Evolutionary conservation across 2,888 invertebrate genomes (phyloP), one percentile per base, ranked within the genome.

Genomic region (Dryomyza anilis): DNA sequence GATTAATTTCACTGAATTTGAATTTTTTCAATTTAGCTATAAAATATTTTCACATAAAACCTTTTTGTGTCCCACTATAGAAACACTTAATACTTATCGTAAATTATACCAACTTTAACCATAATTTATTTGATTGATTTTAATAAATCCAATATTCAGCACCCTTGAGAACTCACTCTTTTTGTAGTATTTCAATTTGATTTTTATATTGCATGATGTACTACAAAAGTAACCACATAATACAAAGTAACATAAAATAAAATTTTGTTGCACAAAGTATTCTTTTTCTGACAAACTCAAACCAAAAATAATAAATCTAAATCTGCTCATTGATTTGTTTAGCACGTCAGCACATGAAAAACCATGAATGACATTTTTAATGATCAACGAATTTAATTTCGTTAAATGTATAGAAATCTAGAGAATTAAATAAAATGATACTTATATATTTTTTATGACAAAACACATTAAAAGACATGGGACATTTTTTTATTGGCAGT

Each of bases 321-420:
- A 76, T 76, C 76, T 78, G 73, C 71, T 71, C 75, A 75, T 78
- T 72, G 72, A 73, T 72, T 75, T 74, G 78, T 73, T 70, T 68
- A 73, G 73, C 76, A 76, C 76, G 78, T 78, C 74, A 69, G 53
- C 39, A 12, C 16, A 12, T 6, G 43, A 27, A 29, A 14, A 23
- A 25, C 19, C 14, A 21, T n/a, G 23, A n/a, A 39, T 4, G 29
- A 46, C 16, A 45, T 14, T 46, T 58, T 58, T 46, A 58, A 58
- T 58, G 58, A 58, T 25, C 19, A 27, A 27, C 23, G 33, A 55
- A 36, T 55, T 23, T 55, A 21, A 39, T 55, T 55, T 55, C 55
- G 36, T n/a, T 23, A 55, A 55, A 55, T 16, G n/a, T n/a, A n/a
- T n/a, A n/a, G n/a, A n/a, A n/a, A n/a, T n/a, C n/a, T n/a, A n/a